Conservation (phyloP, 1,140 invertebrate species). For the Drosophila kepulauana region DNA sequence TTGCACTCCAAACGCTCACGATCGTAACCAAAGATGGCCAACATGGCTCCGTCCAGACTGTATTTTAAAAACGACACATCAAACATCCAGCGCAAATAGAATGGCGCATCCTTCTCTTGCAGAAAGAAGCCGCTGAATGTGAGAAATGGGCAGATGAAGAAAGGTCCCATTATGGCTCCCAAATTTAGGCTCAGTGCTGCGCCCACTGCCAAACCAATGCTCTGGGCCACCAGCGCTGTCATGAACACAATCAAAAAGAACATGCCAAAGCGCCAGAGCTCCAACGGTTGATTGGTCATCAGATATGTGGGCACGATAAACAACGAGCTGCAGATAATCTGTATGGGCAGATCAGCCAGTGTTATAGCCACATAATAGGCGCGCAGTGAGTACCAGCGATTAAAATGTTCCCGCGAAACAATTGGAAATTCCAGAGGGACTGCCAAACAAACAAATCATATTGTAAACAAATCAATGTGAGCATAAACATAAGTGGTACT, state of each 20-base stretch:
- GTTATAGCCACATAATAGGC: slow-evolving; percentile 95
- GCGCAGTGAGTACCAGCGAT: slow-evolving; percentile 96
- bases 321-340: slow-evolving; percentile 90
- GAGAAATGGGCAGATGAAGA: slow-evolving; percentile 93
- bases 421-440: slow-evolving; percentile 95
- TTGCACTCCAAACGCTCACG: slow-evolving; percentile 88
- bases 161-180: slow-evolving; percentile 94
- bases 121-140: slow-evolving; percentile 97
- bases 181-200: slow-evolving; percentile 92
- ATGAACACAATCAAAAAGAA: slow-evolving; percentile 91
- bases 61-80: slow-evolving; percentile 93
- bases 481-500: slow-evolving; percentile 85
- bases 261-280: slow-evolving; percentile 88
- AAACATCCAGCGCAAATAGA: slow-evolving; percentile 93
- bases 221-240: slow-evolving; percentile 93
- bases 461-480: not conserved
- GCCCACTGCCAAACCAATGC: slow-evolving; percentile 93
- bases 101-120: slow-evolving; percentile 92
- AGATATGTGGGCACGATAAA: slow-evolving; percentile 93
- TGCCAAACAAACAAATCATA: slow-evolving; percentile 85
- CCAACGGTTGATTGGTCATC: slow-evolving; percentile 92
- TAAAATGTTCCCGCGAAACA: slow-evolving; percentile 94
- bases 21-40: slow-evolving; percentile 89
- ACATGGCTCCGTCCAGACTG: slow-evolving; percentile 90
- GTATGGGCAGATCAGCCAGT: slow-evolving; percentile 93